Percentiles rank a stretch among this genome's conserved stretches.
Evolutionary conservation across 2,888 invertebrate genomes (phyloP).

Genomic region (Cheiracanthium punctorium): DNA sequence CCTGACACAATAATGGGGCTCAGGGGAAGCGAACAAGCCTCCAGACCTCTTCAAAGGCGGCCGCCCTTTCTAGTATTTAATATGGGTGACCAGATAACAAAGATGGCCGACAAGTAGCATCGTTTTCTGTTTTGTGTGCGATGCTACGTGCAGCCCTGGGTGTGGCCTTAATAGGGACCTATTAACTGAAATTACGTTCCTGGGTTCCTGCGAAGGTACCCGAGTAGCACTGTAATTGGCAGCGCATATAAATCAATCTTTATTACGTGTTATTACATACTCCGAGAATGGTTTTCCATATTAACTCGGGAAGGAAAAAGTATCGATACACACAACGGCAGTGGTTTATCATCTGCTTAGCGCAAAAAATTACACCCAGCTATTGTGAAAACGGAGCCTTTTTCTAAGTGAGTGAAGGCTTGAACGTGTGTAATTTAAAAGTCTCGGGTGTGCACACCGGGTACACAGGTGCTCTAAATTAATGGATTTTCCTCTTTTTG

Average conservation of each 20-base stretch:
- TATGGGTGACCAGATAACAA: slow-evolving; percentile 28
- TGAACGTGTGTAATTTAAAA: not conserved
- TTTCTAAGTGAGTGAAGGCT: not conserved
- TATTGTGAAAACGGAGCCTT: not conserved
- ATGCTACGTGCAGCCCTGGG: slow-evolving; percentile 47
- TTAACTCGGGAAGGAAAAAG: slow-evolving; percentile 39
- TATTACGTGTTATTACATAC: slow-evolving; percentile 62
- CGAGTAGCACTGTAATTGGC: slow-evolving; percentile 57
- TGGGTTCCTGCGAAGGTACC: slow-evolving; percentile 34
- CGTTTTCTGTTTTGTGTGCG: slow-evolving; percentile 43
- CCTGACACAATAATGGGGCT: slow-evolving; percentile 44
- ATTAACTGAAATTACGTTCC: slow-evolving; percentile 66
- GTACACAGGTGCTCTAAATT: slow-evolving; percentile 15
- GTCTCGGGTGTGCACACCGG: not conserved
- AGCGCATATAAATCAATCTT: slow-evolving; percentile 65
- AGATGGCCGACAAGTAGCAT: slow-evolving; percentile 52
- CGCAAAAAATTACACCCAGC: slow-evolving; percentile 25
- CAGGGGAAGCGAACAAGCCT: slow-evolving; percentile 9
- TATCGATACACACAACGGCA: slow-evolving; percentile 16
- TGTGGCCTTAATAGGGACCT: slow-evolving; percentile 61
- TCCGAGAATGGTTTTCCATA: slow-evolving; percentile 45
- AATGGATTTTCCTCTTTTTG: not conserved
- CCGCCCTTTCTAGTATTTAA: slow-evolving; percentile 38
- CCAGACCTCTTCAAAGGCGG: slow-evolving; percentile 49
- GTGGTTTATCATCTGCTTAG: slow-evolving; percentile 58